Evolutionary conservation across 2,888 invertebrate species (phyloP), one percentile per base, ranked within the genome.

Genomic region (Drosophila meridiana): DNA sequence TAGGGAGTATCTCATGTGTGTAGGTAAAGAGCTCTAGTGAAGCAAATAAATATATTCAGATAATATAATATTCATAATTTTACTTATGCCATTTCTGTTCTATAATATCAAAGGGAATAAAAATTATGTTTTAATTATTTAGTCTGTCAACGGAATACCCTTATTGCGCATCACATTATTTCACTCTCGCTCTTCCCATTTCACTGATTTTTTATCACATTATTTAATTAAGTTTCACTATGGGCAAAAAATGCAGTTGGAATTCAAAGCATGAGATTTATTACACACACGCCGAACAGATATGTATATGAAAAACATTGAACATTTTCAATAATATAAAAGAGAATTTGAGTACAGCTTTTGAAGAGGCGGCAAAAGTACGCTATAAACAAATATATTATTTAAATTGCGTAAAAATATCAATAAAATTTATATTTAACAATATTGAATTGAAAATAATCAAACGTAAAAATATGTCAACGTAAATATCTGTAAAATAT

Each of bases 221-320:
- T 9, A n/a, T 55, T 55, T 55, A 55, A 55, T 55, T 55, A 55
- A 55, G 55, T 40, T 40, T 55, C n/a, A 3, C 55, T 8, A n/a
- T 40, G 9, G 40, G 2, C 47, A 13, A 42, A 32, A 43, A 32
- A 34, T 42, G 42, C 57, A 8, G 20, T 43, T 20, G 42, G 42
- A 57, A 57, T 42, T 20, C 57, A 36, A 14, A 2, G 9, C 55
- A 55, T 38, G 40, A 14, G 28, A 56, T 55, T 40, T 32, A 57
- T 57, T 20, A 2, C 14, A 8, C 9, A 40, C 14, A 30, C 28
- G 36, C 26, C 53, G 3, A 26, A 13, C 53, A 38, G 7, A 20
- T 26, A 34, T 2, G 36, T 28, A 11, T 6, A 56, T 32, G 14
- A 53, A 26, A 38, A 55, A 55, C 32, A 26, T 1, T 36, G 2